Base-by-base conservation (phyloP, 2,888 invertebrate species). In the Cheilosia scutellata region DNA sequence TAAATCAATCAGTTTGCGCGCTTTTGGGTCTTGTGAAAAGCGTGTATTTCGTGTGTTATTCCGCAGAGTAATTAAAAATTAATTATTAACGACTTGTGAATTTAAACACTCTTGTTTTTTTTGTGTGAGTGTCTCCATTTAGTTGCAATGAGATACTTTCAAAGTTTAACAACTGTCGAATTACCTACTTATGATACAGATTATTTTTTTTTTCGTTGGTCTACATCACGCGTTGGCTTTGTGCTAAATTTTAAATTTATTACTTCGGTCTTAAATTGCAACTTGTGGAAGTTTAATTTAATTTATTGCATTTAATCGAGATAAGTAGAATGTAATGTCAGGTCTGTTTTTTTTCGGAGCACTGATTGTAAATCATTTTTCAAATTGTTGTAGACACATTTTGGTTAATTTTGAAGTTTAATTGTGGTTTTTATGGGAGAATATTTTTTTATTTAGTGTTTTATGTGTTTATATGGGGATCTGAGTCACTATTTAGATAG, bases 221-320 rank as follows among this genome's bases (percentile, higher is more conserved):
- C 20, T 42, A 47, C 44, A 60, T 47, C 44, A 68, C 68, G 42
- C 44, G 16, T 58, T 51, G 58, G 37, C 11, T 66, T 74, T 74
- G 80, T 57, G 33, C 63, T 82, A 62, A 71, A 80, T 80, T 75
- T 57, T 11, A 71, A 65, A 82, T 82, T 76, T 76, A 82, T 82
- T 57, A 68, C 63, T 76, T 77, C n/a, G 33, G 33, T 55, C 44
- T 68, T 20, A 62, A 55, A 49, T 62, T 60, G 33, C 33, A 33
- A 33, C 33, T 20, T 44, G 47, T 20, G 44, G 16, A 7, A 31
- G n/a, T 40, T 66, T 57, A 66, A 37, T 63, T 20, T 60, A 60
- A 72, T 72, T 53, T 42, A 74, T 66, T 58, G 33, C 49, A 65
- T 65, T 74, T n/a, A 65, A 75, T 74, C 55, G 40, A 25, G 13